These are phyloP conservation scores for Platypus cylindrus DNA, from an alignment of 2,888 invertebrate genomes.

Conservation along the genomic window DNA sequence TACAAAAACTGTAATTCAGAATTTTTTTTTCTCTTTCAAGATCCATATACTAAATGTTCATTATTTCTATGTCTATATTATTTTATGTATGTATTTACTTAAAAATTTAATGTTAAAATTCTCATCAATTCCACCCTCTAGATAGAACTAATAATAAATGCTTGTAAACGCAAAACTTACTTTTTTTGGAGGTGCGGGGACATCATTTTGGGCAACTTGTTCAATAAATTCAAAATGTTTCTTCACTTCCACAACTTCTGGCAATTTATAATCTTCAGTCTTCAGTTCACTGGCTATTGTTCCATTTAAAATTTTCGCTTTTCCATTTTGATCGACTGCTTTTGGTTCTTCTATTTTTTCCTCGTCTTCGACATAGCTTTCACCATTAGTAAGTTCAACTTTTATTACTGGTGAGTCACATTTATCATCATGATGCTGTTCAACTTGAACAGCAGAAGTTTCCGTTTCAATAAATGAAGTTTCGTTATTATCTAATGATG, in stretches of 20 bases:
- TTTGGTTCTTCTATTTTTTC: conserved; percentile 4
- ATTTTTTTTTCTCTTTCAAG: too few relatives aligned
- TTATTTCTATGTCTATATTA: too few relatives aligned
- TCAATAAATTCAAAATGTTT: conserved; percentile 10
- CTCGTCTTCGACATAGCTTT: not conserved
- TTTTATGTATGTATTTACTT: too few relatives aligned
- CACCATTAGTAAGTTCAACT: not conserved
- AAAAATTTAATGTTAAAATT: too few relatives aligned
- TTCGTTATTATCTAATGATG: too few relatives aligned
- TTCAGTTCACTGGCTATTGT: conserved; percentile 11
- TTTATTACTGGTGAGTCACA: too few relatives aligned
- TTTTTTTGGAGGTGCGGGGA: conserved; percentile 10
- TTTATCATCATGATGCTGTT: conserved; percentile 1
- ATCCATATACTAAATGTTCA: too few relatives aligned
- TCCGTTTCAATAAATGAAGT: too few relatives aligned
- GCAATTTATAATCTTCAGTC: conserved; percentile 12
- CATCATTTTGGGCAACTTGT: conserved; percentile 4
- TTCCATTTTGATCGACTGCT: not conserved
- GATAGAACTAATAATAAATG: too few relatives aligned
- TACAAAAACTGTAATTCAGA: too few relatives aligned
- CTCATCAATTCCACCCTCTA: too few relatives aligned
- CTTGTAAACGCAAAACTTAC: conserved; percentile 9
- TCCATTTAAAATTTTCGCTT: conserved; percentile 7
- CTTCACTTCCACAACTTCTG: conserved; percentile 13
- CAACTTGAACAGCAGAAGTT: conserved; percentile 7